phyloP scores from a whole-genome alignment of 37 sponge, comb jelly and placozoan species.

The Lycopodina hypogea region DNA sequence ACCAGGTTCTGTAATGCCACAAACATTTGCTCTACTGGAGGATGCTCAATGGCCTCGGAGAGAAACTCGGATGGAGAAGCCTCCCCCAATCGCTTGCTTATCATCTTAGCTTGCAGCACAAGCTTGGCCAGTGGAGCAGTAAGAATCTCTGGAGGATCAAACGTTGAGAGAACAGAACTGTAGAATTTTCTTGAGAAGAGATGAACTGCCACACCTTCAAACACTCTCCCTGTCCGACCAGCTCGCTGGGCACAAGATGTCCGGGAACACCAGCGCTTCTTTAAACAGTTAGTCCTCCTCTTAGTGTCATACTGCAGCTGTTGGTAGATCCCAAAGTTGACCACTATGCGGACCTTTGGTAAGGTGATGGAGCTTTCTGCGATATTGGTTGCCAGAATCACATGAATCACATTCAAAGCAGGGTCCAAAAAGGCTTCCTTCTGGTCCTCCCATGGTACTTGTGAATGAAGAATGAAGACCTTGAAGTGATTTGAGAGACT shows the following conservation, averaged over 20 bases:
- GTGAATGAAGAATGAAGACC: constrained; percentile 67
- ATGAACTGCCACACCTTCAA: constrained; percentile 53
- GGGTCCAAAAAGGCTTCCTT: constrained; percentile 44
- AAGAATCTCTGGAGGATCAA: constrained; percentile 60
- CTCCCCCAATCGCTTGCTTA: constrained; percentile 26
- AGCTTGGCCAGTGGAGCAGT: constrained; percentile 50
- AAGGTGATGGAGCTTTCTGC: constrained; percentile 84
- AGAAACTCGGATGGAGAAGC: constrained; percentile 44
- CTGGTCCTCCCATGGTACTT: constrained; percentile 72
- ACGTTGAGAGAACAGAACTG: constrained; percentile 26
- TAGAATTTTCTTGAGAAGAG: constrained; percentile 51
- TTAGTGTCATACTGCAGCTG: constrained; percentile 41
- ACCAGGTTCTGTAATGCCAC: constrained; percentile 48
- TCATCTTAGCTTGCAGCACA: constrained; percentile 55
- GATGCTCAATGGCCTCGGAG: constrained; percentile 43
- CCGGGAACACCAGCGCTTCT: constrained; percentile 62
- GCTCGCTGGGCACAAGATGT: constrained; percentile 72
- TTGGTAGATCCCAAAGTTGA: constrained; percentile 70
- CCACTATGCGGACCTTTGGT: constrained; percentile 59
- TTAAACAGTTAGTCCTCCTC: constrained; percentile 33
- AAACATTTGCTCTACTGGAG: constrained; percentile 51
- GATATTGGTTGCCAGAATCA: constrained; percentile 71
- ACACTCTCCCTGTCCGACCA: constrained; percentile 71
- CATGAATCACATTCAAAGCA: constrained; percentile 32
- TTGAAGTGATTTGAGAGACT: constrained; percentile 16